Evolutionary conservation across 1,140 invertebrate species (phyloP).

Genomic region (Diplogasteroides magnus): DNA sequence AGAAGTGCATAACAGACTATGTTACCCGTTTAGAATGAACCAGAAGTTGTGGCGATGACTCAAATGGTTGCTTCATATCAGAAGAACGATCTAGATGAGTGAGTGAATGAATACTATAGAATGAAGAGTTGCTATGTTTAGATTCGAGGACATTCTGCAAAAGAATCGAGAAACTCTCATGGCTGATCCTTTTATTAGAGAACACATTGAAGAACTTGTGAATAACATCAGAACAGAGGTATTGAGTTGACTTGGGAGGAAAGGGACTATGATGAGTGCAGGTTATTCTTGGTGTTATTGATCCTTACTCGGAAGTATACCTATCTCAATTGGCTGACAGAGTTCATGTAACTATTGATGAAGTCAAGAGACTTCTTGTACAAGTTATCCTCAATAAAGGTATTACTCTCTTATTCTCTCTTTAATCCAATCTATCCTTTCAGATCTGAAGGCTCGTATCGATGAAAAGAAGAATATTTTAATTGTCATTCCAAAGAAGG

Average conservation of each 20-base stretch:
- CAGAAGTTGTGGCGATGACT: constrained; percentile 98
- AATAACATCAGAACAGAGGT: constrained; percentile 89
- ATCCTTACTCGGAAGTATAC: constrained; percentile 94
- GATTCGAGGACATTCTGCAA: constrained; percentile 89
- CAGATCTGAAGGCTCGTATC: background rate
- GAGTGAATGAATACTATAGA: background rate
- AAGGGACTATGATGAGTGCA: constrained; percentile 30
- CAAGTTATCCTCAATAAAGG: constrained; percentile 85
- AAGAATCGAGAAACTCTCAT: constrained; percentile 93
- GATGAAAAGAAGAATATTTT: constrained; percentile 11
- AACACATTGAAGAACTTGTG: constrained; percentile 96
- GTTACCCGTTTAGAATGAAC: constrained; percentile 77
- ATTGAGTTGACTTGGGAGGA: constrained; percentile 3
- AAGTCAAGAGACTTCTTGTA: constrained; percentile 94
- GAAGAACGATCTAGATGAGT: constrained; percentile 96
- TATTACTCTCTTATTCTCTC: too few species aligned
- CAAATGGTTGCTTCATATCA: constrained; percentile 95
- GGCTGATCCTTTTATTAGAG: constrained; percentile 97
- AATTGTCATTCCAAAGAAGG: background rate
- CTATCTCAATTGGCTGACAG: constrained; percentile 97
- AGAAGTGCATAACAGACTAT: too few species aligned
- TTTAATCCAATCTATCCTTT: too few species aligned
- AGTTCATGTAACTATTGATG: constrained; percentile 87
- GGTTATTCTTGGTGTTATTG: constrained; percentile 92
- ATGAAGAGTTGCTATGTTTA: background rate